Conservation (phyloP, 2,113 vertebrate genomes). For the Petroica traversi region DNA sequence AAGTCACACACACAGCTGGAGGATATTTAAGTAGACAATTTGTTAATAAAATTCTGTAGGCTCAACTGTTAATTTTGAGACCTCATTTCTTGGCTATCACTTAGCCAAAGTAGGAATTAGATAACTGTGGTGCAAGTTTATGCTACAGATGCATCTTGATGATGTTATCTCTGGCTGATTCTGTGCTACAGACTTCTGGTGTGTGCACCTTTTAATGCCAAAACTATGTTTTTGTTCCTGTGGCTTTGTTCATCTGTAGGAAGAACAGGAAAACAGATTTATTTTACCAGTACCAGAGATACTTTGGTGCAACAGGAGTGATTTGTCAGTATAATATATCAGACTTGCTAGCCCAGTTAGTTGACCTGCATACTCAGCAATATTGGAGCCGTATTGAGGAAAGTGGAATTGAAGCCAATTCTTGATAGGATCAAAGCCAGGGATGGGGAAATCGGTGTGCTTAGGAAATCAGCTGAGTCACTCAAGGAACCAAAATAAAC, state of each 20-base stretch:
- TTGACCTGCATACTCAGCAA: neutral
- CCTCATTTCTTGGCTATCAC: neutral
- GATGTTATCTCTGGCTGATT: neutral
- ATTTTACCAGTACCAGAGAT: neutral
- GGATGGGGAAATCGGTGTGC: accelerated
- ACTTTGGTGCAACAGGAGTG: neutral
- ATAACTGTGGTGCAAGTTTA: neutral
- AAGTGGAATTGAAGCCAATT: neutral
- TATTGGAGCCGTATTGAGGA: neutral
- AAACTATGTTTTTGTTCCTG: neutral
- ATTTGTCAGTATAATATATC: neutral
- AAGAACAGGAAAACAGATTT: neutral
- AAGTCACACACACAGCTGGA: neutral
- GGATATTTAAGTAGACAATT: neutral
- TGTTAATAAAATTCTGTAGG: neutral
- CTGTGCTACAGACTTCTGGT: neutral
- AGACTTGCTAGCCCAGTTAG: neutral
- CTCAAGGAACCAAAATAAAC: neutral
- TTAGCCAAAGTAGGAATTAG: neutral
- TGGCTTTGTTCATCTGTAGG: neutral
- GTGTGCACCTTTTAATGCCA: neutral
- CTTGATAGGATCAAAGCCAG: neutral
- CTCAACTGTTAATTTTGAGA: neutral
- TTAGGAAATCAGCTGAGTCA: neutral
- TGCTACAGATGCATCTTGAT: neutral